Base-by-base conservation (phyloP, 2,888 invertebrate genomes). In the Cephus pygmeus region DNA sequence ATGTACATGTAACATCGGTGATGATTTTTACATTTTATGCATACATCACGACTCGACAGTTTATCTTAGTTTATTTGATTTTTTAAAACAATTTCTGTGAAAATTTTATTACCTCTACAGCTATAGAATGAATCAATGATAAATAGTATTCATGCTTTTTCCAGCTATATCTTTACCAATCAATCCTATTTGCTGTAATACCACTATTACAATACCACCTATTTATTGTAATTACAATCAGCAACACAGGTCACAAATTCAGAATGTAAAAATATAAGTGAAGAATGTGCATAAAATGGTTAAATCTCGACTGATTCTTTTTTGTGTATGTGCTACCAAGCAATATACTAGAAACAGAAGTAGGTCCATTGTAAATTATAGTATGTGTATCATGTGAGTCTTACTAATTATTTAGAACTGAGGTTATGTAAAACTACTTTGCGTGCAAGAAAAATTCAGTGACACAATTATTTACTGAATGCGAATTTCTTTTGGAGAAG, bases 291-390 rank as follows among this genome's bases (percentile, higher is more conserved):
- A 69, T 71, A 73, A 80, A 75, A 79, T 78, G 79, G 69, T 77
- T 77, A 77, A 80, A 77, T 79, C 77, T 75, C 83, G 56, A 78
- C 77, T 81, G 79, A 56, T 81, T 77, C 77, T 80, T 79, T 83
- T 75, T 79, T 82, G 82, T 82, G 82, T 83, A 84, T 85, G 82
- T 84, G 79, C 79, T 81, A 78, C 80, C 80, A 34, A 80, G 77
- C 83, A 76, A 83, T 81, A 83, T 76, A 80, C 78, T 85, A 83
- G 82, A 83, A 80, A 79, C 78, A 78, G 73, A 80, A 36, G 84
- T 85, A 85, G 84, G 85, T 75, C 79, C 79, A 83, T 69, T 82
- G 82, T 83, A 80, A 56, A 56, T 56, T 56, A 56, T 56, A 35
- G 35, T 35, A 56, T 56, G 23, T 23, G 56, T 56, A 56, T 56